Percentiles rank a stretch among this genome's conserved stretches.
Conservation (phyloP, 2,888 invertebrate species). For the Lycia hirtaria region DNA sequence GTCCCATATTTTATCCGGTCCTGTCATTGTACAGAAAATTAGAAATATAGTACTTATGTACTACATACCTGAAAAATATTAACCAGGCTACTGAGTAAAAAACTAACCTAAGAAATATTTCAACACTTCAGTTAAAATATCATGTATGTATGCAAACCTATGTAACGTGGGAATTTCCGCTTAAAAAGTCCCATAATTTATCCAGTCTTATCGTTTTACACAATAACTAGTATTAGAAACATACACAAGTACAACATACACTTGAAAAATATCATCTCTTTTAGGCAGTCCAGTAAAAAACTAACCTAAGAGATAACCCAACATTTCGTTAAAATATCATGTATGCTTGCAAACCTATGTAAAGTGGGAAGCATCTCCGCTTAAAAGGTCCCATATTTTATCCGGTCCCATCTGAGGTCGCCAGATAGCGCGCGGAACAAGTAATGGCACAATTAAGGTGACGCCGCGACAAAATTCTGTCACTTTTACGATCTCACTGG, state of each 20-base stretch:
- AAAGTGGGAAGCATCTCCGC: constrained; percentile 16
- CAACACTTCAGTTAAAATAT: constrained; percentile 7
- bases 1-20: constrained; percentile 34
- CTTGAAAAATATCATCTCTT: too few relatives aligned
- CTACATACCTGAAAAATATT: neutral
- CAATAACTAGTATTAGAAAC: too few relatives aligned
- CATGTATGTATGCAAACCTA: constrained; percentile 5
- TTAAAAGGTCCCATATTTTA: constrained; percentile 39
- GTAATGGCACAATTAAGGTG: constrained; percentile 49
- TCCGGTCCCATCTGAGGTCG: constrained; percentile 33
- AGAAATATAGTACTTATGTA: too few relatives aligned
- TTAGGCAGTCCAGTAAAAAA: neutral
- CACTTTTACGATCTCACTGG: constrained; percentile 41
- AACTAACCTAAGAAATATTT: neutral
- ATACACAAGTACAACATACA: too few relatives aligned
- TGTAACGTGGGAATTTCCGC: constrained; percentile 15
- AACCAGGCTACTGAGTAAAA: neutral
- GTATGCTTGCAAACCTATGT: constrained; percentile 7
- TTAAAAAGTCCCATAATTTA: constrained; percentile 39
- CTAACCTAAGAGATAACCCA: neutral
- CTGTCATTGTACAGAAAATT: too few relatives aligned
- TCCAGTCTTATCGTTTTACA: constrained; percentile 24
- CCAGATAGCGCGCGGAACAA: constrained; percentile 42
- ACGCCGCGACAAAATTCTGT: constrained; percentile 44
- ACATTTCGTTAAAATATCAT: constrained; percentile 9